A percentile compares a stretch with the other conserved stretches of the same genome.
Conservation (phyloP, 1,140 invertebrate genomes). For the Pseudachorutes palmiensis region DNA sequence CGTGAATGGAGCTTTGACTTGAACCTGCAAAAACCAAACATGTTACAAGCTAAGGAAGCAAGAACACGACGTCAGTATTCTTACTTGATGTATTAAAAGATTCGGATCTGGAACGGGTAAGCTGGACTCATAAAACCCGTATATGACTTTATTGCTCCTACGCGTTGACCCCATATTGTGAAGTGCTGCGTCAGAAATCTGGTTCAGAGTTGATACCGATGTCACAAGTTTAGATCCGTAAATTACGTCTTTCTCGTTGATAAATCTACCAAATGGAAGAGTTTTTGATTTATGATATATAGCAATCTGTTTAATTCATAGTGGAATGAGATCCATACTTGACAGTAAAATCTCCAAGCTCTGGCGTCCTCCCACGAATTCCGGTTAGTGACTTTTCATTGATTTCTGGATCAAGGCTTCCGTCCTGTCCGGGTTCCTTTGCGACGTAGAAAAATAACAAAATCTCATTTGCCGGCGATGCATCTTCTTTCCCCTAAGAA, state of each 20-base stretch:
- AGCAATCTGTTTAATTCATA: too few species aligned
- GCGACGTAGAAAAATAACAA: constrained; percentile 67
- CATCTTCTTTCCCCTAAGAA: not conserved
- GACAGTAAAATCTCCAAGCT: constrained; percentile 67
- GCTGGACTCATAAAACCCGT: constrained; percentile 17
- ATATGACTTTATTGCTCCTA: constrained; percentile 16
- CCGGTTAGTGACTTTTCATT: constrained; percentile 52
- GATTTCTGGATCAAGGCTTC: constrained; percentile 51
- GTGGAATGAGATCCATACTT: constrained; percentile 41
- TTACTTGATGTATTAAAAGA: constrained; percentile 29
- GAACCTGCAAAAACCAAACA: constrained; percentile 48
- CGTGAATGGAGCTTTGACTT: constrained; percentile 68
- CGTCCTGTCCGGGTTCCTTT: constrained; percentile 59
- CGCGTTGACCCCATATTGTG: constrained; percentile 20
- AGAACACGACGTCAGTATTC: constrained; percentile 37
- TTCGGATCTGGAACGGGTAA: constrained; percentile 22
- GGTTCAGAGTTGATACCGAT: constrained; percentile 28
- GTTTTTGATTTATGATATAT: not conserved
- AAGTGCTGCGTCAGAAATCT: constrained; percentile 22
- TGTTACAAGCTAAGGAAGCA: not conserved
- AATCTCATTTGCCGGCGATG: constrained; percentile 21
- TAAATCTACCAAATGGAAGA: constrained; percentile 21
- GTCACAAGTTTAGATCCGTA: constrained; percentile 24
- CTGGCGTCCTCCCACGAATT: constrained; percentile 66
- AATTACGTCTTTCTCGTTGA: not conserved